Base-by-base conservation (phyloP, 2,888 invertebrate species). In the Augochlorella aurata region DNA sequence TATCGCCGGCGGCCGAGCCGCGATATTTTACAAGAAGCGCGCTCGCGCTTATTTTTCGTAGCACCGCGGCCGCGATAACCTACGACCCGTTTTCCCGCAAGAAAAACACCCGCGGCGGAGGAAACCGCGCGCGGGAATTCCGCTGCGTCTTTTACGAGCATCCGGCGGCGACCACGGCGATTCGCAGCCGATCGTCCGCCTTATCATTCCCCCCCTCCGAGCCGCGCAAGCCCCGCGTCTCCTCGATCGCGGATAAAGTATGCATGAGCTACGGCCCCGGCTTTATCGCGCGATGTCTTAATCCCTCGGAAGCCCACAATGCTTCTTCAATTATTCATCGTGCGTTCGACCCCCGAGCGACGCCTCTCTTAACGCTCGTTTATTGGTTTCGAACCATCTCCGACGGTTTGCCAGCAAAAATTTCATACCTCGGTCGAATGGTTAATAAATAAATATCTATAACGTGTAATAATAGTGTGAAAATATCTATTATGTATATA, bases 1-100 rank as follows among this genome's bases (percentile, higher is more conserved):
- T 87, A 87, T 87, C 77, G 85, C 58, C 24, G 50, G 68, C 52
- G 70, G 80, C 63, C 66, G 44, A 78, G 77, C 82, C 74, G 75
- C 75, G 82, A 87, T 87, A 87, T 87, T 87, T 87, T 83, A 87
- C 66, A 77, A 38, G 5, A 4, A 3, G 38, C 38, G 38, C 38
- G 38, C 58, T 21, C 10, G 70, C 73, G 80, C 72, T 70, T 80
- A 77, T 82, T 85, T 85, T 87, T 80, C 79, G 78, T 71, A 75
- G 79, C 72, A 67, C 66, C 78, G 58, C 61, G 71, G 71, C 81
- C 79, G 76, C 75, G 87, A 82, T 87, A 85, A 87, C 84, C 85
- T 76, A 78, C 74, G 84, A 80, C 83, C 74, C 63, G 71, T 14
- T 82, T 83, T 72, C 71, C 61, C 44, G 1, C 8, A 45, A 61